Conservation (phyloP, 1,140 invertebrate genomes). For the Dryas iulia region DNA sequence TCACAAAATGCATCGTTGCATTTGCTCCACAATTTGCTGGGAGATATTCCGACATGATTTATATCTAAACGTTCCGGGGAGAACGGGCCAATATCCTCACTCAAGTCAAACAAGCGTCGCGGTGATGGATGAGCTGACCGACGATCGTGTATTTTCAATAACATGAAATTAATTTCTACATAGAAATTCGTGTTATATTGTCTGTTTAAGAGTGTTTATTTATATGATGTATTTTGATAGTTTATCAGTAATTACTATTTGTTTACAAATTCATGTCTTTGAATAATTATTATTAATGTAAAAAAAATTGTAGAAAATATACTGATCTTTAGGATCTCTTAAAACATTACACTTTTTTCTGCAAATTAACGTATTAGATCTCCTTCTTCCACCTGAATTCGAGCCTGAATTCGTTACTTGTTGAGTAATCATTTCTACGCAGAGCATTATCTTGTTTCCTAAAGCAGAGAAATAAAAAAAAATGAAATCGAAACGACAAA, state of each 20-base stretch:
- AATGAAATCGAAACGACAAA: no score
- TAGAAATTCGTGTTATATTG: slow-evolving; percentile 46
- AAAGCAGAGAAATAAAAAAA: no score
- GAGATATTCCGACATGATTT: slow-evolving; percentile 31
- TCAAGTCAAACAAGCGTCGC: slow-evolving; percentile 33
- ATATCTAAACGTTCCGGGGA: slow-evolving; percentile 25
- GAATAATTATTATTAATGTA: no score
- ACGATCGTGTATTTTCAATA: slow-evolving; percentile 44
- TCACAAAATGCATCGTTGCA: slow-evolving; percentile 20
- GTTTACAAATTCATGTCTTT: no score
- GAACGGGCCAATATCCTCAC: slow-evolving; percentile 40
- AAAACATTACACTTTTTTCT: no score
- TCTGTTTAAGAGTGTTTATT: slow-evolving; percentile 17
- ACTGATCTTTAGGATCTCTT: no score
- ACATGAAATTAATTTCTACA: slow-evolving; percentile 45
- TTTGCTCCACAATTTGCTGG: slow-evolving; percentile 23
- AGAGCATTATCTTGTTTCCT: no score
- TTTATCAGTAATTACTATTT: not conserved
- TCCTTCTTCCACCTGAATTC: no score
- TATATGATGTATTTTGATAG: not conserved
- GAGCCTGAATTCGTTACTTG: no score
- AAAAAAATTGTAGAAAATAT: no score
- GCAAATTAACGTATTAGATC: no score
- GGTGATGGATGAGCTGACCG: slow-evolving; percentile 45
- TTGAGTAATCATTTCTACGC: no score